Base-by-base conservation (phyloP, 2,113 vertebrate species). In the Odobenus rosmarus region DNA sequence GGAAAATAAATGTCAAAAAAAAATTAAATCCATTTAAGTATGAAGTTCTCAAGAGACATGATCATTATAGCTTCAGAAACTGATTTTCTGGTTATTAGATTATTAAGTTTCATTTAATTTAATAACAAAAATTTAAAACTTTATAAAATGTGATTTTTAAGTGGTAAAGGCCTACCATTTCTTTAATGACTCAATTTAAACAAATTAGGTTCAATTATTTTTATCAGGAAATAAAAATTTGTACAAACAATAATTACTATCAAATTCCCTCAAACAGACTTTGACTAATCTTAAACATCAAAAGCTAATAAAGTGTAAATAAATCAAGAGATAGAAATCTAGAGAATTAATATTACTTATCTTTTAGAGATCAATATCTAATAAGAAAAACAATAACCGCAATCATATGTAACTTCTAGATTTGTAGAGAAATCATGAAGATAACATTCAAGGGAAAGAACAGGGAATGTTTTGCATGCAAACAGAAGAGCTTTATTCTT, bases 61-160 rank as follows among this genome's bases (percentile, higher is more conserved):
- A 80, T 96, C 4, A 90, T 88, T 80, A 86, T 15, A 93, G 53
- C 39, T 39, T 90, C 36, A 93, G 92, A 61, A 90, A 83, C 53
- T 84, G 5, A 77, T 64, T 80, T 83, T 93, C 11, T 83, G 28
- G 31, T 87, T 87, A 83, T 87, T 64, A 16, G 21, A 55, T 6
- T 81, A 69, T 77, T 91, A 91, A 36, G 3, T 81, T 94, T 77
- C 14, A 94, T 69, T 95, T 80, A 33, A 57, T 74, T 91, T 81
- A 92, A 93, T 77, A 59, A 81, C 23, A 28, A 81, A 92, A 80
- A 5, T 31, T 55, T n/a, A 39, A 84, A 91, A 23, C 24, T 88
- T 82, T 61, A 83, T 51, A 46, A 90, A 89, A 71, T 53, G 1
- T 55, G 7, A 55, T 57, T 62, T 96, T 91, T 42, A 89, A 94